Base-by-base conservation (phyloP, 2,888 invertebrate genomes). In the Teinopalpus imperialis region DNA sequence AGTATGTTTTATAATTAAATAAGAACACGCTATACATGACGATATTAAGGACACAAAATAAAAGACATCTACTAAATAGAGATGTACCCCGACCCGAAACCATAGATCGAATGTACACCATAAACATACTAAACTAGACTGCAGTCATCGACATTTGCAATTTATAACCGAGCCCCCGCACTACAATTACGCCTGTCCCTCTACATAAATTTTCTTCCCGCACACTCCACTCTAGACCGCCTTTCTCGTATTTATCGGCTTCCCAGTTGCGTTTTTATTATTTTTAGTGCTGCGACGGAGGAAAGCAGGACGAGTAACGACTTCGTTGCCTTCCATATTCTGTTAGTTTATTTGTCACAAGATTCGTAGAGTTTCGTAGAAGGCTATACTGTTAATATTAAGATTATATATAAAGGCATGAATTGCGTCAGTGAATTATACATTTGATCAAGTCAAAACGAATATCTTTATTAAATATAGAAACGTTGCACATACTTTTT, bases 121-220 rank as follows among this genome's bases (percentile, higher is more conserved):
- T 34, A 45, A 35, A 35, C 35, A 35, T 39, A 9, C 34, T 34
- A 45, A 45, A 20, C 45, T 40, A 26, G 39, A 34, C 45, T 45
- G 45, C 45, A 45, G 39, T 40, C 45, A 45, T 45, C 45, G 45
- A 27, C 45, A 45, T 45, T 40, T 45, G 45, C 45, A 45, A 45
- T 45, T 45, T 45, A 45, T 40, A 45, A 45, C 45, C 32, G 21
- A 7, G 32, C 27, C 30, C 44, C 44, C 37, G 45, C 45, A 40
- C 45, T 40, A 45, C 45, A 45, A 45, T 45, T 45, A 45, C 39
- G 32, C 8, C 20, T 31, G 34, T 45, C 45, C 45, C 45, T 45
- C 45, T 40, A 45, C 32, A 45, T 45, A 45, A 45, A 45, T 45
- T 45, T 40, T 21, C 45, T 34, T 39, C 26, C 31, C 37, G 44